phyloP scores from a whole-genome alignment of 2,888 invertebrate genomes.

The Leptothorax acervorum region DNA sequence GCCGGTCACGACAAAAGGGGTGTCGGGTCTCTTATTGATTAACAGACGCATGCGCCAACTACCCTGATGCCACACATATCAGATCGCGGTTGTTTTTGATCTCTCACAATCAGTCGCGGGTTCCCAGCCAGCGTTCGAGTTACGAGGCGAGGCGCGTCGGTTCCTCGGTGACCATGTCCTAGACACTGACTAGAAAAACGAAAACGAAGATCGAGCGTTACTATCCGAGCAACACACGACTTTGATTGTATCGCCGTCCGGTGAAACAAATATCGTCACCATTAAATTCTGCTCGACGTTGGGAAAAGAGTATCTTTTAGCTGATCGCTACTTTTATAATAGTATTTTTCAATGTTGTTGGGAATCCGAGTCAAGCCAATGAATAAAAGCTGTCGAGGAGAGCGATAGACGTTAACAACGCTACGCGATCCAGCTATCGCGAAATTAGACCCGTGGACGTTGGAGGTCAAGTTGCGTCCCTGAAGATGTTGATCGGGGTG shows the following conservation, averaged over 20 bases:
- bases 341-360: background rate
- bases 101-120: slow-evolving; percentile 32
- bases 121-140: background rate
- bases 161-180: background rate
- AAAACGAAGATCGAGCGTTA: background rate
- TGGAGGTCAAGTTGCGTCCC: slow-evolving; percentile 1
- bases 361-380: background rate
- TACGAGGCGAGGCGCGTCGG: background rate
- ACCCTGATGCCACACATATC: background rate
- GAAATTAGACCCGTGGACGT: background rate
- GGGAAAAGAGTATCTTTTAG: background rate
- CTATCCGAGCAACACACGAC: background rate
- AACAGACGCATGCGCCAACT: slow-evolving; percentile 48
- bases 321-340: background rate
- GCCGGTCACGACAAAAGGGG: background rate
- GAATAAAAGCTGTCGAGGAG: background rate
- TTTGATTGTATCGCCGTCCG: background rate
- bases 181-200: background rate
- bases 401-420: background rate
- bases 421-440: background rate
- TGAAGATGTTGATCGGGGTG: slow-evolving; percentile 40
- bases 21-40: slow-evolving; percentile 39
- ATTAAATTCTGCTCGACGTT: background rate
- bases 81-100: slow-evolving; percentile 46
- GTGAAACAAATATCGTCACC: background rate